Percentiles rank a stretch among this genome's conserved stretches.
phyloP scores from a whole-genome alignment of 2,113 vertebrate species.

The Notarius lentiginosus region DNA sequence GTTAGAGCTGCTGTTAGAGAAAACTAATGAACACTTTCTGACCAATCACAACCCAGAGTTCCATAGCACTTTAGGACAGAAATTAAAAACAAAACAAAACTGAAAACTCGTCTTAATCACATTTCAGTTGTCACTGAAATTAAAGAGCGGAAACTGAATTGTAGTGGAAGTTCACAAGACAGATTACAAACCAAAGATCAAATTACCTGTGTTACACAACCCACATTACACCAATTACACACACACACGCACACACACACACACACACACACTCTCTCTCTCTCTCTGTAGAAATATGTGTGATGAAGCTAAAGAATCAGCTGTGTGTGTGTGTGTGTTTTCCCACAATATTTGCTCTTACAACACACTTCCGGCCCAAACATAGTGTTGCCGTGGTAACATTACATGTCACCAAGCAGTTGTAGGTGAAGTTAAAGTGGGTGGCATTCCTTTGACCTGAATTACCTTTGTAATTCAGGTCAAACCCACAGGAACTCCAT shows the following conservation, averaged over 20 bases:
- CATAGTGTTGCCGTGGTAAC: conserved; percentile 1
- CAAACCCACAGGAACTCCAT: conserved; percentile 11
- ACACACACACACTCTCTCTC: background rate
- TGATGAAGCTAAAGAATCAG: no score
- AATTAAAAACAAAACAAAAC: background rate
- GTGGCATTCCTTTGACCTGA: background rate
- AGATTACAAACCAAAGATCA: background rate
- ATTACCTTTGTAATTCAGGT: conserved; percentile 21
- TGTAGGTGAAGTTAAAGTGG: conserved; percentile 24
- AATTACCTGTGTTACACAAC: background rate
- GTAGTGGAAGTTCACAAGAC: background rate
- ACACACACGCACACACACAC: background rate
- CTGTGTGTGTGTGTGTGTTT: background rate
- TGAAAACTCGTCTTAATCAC: background rate
- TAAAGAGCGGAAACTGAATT: background rate
- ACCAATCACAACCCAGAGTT: background rate
- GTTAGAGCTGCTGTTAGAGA: no score
- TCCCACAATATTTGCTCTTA: conserved; percentile 29
- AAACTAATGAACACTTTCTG: background rate
- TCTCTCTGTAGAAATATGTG: background rate
- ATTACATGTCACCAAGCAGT: conserved; percentile 29
- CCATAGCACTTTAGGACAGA: background rate
- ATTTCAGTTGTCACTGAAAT: background rate
- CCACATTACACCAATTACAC: background rate
- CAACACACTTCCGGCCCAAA: conserved; percentile 22